Percentiles rank a stretch among this genome's conserved stretches.
Conservation (phyloP, 2,888 invertebrate genomes). For the Xylota sylvarum region DNA sequence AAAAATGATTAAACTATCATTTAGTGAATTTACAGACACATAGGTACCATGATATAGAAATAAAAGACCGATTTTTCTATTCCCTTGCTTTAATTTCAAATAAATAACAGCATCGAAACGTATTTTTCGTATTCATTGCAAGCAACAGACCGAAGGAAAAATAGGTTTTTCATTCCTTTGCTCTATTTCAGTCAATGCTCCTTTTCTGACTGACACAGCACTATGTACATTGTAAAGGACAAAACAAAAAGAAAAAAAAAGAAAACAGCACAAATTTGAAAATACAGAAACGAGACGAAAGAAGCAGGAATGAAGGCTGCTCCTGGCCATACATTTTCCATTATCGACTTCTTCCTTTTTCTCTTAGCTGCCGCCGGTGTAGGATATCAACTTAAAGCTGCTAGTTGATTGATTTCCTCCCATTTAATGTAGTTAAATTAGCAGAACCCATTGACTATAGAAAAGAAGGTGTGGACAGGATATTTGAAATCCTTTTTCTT, state of each 20-base stretch:
- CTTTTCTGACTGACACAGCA: too few species aligned
- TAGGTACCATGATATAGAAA: too few species aligned
- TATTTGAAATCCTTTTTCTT: background rate
- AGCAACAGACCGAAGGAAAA: constrained; percentile 8
- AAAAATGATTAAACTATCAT: constrained; percentile 16
- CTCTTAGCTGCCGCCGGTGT: constrained; percentile 6
- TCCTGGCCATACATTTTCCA: constrained; percentile 20
- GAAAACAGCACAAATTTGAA: too few species aligned
- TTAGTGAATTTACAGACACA: background rate
- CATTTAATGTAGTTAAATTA: constrained; percentile 61
- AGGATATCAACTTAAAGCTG: constrained; percentile 35
- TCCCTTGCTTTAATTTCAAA: background rate
- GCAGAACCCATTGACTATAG: constrained; percentile 37
- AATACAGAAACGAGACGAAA: background rate
- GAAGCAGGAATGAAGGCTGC: constrained; percentile 22
- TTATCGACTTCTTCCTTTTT: constrained; percentile 9
- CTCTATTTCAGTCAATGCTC: constrained; percentile 13
- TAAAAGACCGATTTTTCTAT: background rate
- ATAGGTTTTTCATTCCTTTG: constrained; percentile 27
- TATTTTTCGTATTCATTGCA: constrained; percentile 27
- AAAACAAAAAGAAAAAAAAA: constrained; percentile 15
- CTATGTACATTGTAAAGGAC: constrained; percentile 16
- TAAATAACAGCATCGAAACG: constrained; percentile 1
- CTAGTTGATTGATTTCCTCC: constrained; percentile 58
- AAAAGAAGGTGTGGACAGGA: constrained; percentile 30